Conservation (phyloP, 2,888 invertebrate genomes). For the Volucella zonaria region DNA sequence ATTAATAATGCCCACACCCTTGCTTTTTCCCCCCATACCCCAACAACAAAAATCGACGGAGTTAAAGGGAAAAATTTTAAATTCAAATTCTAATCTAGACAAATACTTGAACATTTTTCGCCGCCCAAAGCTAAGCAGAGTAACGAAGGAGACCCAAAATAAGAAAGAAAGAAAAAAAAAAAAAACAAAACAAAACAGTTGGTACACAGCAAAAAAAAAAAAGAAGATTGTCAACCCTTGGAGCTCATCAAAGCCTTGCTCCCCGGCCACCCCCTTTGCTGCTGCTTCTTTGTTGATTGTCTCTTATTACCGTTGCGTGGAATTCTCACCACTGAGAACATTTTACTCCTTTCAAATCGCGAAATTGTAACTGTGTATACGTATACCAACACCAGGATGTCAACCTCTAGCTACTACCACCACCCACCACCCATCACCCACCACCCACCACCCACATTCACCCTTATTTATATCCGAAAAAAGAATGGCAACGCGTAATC, state of each 20-base stretch:
- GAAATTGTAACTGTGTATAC: constrained; percentile 50
- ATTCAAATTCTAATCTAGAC: constrained; percentile 73
- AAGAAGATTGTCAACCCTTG: constrained; percentile 67
- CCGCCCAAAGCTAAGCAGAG: constrained; percentile 57
- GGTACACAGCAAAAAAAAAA: constrained; percentile 19
- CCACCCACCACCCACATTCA: constrained; percentile 60
- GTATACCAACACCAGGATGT: constrained; percentile 61
- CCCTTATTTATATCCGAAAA: constrained; percentile 66
- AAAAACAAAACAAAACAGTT: constrained; percentile 8
- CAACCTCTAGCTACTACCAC: constrained; percentile 46
- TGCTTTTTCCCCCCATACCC: neutral
- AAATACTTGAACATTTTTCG: constrained; percentile 70
- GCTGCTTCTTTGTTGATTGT: constrained; percentile 54
- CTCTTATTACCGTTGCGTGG: constrained; percentile 63
- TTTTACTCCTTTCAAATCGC: constrained; percentile 70
- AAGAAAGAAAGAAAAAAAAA: constrained; percentile 46
- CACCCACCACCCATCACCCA: constrained; percentile 59
- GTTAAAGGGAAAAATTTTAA: constrained; percentile 66
- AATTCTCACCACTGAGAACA: constrained; percentile 31
- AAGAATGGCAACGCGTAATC: constrained; percentile 75
- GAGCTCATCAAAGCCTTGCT: constrained; percentile 65
- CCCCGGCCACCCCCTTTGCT: constrained; percentile 9
- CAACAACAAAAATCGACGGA: constrained; percentile 39
- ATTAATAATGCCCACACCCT: constrained; percentile 64
- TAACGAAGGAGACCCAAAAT: constrained; percentile 30